These are phyloP conservation scores for Diplodus puntazzo DNA, from an alignment of 2,797 vertebrate genomes.

Conservation along the genomic window DNA sequence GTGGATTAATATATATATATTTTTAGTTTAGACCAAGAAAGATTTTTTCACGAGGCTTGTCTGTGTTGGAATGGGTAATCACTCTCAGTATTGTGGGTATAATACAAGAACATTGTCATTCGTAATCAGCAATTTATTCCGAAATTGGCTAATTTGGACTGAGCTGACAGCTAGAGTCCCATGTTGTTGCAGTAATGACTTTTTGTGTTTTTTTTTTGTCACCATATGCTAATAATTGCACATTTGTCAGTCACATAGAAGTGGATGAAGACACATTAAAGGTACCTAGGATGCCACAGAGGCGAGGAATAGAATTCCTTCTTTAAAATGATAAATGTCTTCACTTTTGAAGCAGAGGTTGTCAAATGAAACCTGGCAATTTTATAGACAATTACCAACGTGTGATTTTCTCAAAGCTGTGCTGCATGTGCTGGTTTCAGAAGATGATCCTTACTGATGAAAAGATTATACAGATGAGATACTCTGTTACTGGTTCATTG, in stretches of 20 bases:
- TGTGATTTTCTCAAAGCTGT: slow-evolving; percentile 3
- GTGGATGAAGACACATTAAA: neutral
- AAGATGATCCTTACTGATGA: slow-evolving; percentile 2
- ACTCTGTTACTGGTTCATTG: neutral
- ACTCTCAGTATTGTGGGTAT: neutral
- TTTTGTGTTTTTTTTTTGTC: slow-evolving; percentile 2
- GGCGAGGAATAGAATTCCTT: neutral
- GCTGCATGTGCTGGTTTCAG: slow-evolving; percentile 7
- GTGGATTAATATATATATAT: neutral
- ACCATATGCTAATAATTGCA: slow-evolving; percentile 12
- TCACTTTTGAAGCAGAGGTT: neutral
- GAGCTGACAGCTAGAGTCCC: neutral
- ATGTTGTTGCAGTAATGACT: slow-evolving; percentile 2
- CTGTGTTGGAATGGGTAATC: neutral
- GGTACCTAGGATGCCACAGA: neutral
- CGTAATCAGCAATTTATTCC: slow-evolving; percentile 1
- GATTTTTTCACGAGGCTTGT: neutral
- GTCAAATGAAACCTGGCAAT: slow-evolving; percentile 20
- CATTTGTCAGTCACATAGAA: neutral
- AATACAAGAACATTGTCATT: neutral
- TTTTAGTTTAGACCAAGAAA: neutral
- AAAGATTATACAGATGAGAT: slow-evolving; percentile 6
- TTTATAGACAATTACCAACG: neutral
- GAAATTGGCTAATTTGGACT: neutral
- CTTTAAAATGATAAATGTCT: neutral